Evolutionary conservation across 2,888 invertebrate species (phyloP), one percentile per base, ranked within the genome.

Genomic region (Heteromurus nitidus): DNA sequence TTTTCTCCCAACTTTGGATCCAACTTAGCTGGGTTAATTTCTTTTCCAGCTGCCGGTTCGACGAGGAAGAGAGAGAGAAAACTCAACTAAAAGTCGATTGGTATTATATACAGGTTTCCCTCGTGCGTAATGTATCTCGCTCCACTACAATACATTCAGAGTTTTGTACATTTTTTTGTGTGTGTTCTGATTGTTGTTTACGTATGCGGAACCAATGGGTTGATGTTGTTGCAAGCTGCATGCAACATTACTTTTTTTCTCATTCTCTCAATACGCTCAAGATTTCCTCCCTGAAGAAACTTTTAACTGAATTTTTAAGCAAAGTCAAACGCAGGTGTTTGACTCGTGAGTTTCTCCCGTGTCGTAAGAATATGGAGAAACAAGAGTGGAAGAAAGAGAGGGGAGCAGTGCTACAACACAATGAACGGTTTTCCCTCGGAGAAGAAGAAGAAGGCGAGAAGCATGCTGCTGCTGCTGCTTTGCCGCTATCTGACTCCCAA

Each of bases 221-320:
- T 67, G 28, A 20, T 68, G 53, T 18, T 67, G 62, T 67, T 50
- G 70, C 64, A 62, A 62, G 24, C 69, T 69, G 62, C 53, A 69
- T 64, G 42, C 77, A 77, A 50, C 62, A 60, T 64, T 64, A 47
- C 64, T 44, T 64, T 24, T 20, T 30, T 9, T 20, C 28, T 18
- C 31, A 58, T 13, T 26, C 44, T 62, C 47, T 62, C 18, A 20
- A 36, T 58, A 18, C n/a, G 36, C 55, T 53, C 55, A 22, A 77
- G 55, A 55, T 76, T 77, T 77, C 64, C 42, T n/a, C 50, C 55
- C 9, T 30, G 20, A 36, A 42, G 30, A 69, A 77, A 70, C 70
- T 70, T 77, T 62, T 62, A 77, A 70, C 77, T 77, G 64, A 70
- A 77, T 77, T 79, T 79, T 47, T 5, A 31, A 64, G 64, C n/a